These are phyloP conservation scores for Platichthys stellatus DNA, from an alignment of 2,113 vertebrate genomes.

Conservation along the genomic window DNA sequence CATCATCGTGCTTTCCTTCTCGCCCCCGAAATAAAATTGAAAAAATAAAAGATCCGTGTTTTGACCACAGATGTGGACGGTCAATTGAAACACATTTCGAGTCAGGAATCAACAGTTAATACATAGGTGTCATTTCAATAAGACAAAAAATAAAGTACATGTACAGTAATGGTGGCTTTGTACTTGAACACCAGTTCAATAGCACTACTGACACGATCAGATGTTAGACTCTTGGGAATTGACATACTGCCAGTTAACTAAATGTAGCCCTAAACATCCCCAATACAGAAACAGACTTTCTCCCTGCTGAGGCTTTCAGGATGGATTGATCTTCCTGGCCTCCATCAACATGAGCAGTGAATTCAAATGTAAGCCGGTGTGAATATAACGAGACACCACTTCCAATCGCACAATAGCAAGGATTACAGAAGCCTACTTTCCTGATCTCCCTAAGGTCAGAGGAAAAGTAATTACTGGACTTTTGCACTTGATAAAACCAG, in stretches of 20 bases:
- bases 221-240: constrained; percentile 32
- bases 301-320: constrained; percentile 13
- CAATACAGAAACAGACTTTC: constrained; percentile 1
- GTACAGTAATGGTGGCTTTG: constrained; percentile 33
- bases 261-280: constrained; percentile 30
- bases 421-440: constrained; percentile 59
- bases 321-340: constrained; percentile 40
- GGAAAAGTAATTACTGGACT: constrained; percentile 69
- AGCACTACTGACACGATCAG: constrained; percentile 31
- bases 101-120: neutral
- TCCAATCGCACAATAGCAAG: constrained; percentile 45
- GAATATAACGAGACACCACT: constrained; percentile 36
- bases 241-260: constrained; percentile 48
- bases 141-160: constrained; percentile 22
- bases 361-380: constrained; percentile 47
- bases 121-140: constrained; percentile 35
- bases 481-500: constrained; percentile 65
- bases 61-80: constrained; percentile 15
- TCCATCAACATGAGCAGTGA: constrained; percentile 38
- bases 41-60: too few species aligned
- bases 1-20: constrained; percentile 39
- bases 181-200: constrained; percentile 20
- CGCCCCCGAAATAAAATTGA: constrained; percentile 13
- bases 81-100: constrained; percentile 7
- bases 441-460: constrained; percentile 48